A percentile compares a stretch with the other conserved stretches of the same genome.
These are phyloP conservation scores for Scalopus aquaticus DNA, from an alignment of 2,113 vertebrate species.

Conservation along the genomic window DNA sequence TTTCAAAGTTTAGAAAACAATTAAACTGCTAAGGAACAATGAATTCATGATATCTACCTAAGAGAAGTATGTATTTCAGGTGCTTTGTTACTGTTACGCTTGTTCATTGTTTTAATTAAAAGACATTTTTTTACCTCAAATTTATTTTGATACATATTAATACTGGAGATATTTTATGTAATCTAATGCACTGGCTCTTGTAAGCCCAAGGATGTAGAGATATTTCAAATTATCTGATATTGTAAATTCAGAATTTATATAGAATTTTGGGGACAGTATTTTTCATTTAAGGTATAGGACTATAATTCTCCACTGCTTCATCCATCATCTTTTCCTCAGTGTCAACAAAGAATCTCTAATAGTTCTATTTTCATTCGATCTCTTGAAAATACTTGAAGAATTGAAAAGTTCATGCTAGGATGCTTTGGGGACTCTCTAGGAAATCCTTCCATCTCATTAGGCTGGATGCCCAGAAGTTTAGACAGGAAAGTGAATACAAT, in stretches of 20 bases:
- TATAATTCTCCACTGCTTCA: neutral
- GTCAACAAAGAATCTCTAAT: constrained; percentile 59
- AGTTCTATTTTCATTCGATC: constrained; percentile 38
- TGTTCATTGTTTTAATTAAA: neutral
- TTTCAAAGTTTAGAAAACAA: neutral
- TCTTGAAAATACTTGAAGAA: constrained; percentile 54
- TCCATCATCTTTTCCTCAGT: constrained; percentile 18
- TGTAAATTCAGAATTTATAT: neutral
- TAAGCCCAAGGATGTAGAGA: neutral
- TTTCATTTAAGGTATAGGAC: constrained; percentile 7
- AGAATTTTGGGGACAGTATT: neutral
- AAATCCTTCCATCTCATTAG: constrained; percentile 77
- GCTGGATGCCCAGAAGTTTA: constrained; percentile 72
- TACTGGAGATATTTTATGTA: neutral
- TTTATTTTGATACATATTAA: neutral
- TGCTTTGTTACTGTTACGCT: neutral
- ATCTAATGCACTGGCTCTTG: neutral
- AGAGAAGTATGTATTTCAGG: neutral
- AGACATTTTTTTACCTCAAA: neutral
- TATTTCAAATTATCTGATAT: constrained; percentile 7
- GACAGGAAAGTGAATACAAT: constrained; percentile 39
- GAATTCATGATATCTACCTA: neutral
- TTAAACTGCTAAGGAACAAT: neutral
- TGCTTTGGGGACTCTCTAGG: constrained; percentile 64
- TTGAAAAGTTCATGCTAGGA: constrained; percentile 60